Evolutionary conservation across 2,888 invertebrate genomes (phyloP).

Genomic region (Schizotus pectinicornis): DNA sequence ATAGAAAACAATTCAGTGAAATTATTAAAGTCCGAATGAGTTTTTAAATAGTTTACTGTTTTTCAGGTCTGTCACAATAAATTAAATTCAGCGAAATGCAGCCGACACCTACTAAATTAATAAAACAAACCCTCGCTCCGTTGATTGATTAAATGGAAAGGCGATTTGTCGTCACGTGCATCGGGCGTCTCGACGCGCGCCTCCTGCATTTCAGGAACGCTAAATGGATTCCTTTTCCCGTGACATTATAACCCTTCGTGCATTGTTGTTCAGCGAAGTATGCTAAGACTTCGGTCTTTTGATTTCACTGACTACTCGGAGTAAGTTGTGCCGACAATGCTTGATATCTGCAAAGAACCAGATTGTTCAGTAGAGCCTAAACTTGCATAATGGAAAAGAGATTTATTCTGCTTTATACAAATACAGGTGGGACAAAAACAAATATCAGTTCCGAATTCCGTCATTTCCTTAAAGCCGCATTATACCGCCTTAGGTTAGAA

Average conservation of each 20-base stretch:
- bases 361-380: constrained; percentile 36
- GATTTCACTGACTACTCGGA: constrained; percentile 35
- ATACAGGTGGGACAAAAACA: constrained; percentile 35
- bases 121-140: too few species aligned
- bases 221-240: constrained; percentile 20
- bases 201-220: constrained; percentile 15
- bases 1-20: too few species aligned
- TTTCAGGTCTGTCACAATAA: too few species aligned
- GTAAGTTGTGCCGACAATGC: constrained; percentile 34
- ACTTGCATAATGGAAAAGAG: constrained; percentile 36
- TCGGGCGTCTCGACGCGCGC: too few species aligned
- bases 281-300: constrained; percentile 35
- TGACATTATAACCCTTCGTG: constrained; percentile 33
- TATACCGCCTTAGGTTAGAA: too few species aligned
- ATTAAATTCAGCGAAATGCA: too few species aligned
- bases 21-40: too few species aligned
- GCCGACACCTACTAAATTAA: too few species aligned
- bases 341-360: constrained; percentile 32
- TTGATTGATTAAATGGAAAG: too few species aligned
- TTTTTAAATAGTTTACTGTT: too few species aligned
- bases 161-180: too few species aligned
- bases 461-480: too few species aligned
- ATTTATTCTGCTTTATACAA: constrained; percentile 32
- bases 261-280: constrained; percentile 39
- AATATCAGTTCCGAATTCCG: neutral